A percentile compares a stretch with the other conserved stretches of the same genome.
Evolutionary conservation across 2,797 vertebrate species (phyloP).

Genomic region (Falco berigora): DNA sequence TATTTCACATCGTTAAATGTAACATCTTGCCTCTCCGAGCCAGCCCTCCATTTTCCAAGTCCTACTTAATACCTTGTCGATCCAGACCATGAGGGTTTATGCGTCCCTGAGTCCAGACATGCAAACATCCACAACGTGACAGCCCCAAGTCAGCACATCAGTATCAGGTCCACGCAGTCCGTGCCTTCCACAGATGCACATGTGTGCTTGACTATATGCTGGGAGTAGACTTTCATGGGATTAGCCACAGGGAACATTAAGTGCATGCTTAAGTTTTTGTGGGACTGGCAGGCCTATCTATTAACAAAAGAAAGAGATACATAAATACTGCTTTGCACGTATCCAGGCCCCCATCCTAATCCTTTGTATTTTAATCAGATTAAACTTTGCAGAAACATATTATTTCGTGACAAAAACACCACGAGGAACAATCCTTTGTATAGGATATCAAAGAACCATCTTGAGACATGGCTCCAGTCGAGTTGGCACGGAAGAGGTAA

Average conservation of each 20-base stretch:
- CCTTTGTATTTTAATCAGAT: background rate
- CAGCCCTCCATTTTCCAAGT: background rate
- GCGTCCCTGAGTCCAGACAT: background rate
- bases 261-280: background rate
- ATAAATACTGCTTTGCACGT: background rate
- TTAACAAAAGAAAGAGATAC: constrained; percentile 21
- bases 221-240: constrained; percentile 7
- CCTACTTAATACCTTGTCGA: background rate
- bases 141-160: background rate
- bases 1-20: background rate
- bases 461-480: background rate
- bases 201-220: background rate
- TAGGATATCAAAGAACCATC: constrained; percentile 28
- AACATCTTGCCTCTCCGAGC: background rate
- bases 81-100: background rate
- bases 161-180: background rate
- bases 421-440: background rate
- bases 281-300: constrained; percentile 17
- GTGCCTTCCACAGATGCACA: background rate
- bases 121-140: background rate
- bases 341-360: background rate
- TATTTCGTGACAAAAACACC: background rate
- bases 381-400: background rate
- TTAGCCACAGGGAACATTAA: constrained; percentile 13
- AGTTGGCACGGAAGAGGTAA: constrained; percentile 1